Conservation (phyloP, 2,797 vertebrate genomes). For the Esox masquinongy region DNA sequence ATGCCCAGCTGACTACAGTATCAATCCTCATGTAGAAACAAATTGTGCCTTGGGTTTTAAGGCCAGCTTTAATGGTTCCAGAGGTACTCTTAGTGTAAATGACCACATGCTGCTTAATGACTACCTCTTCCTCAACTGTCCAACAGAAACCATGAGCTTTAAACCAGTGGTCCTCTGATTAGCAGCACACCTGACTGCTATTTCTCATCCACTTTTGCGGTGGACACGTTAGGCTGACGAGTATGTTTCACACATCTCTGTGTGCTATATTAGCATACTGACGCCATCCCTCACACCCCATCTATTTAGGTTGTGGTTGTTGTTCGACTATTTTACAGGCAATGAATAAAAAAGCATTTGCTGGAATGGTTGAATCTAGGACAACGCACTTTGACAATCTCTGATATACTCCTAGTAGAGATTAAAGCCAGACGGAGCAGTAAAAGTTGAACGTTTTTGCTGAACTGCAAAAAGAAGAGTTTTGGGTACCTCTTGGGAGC, state of each 20-base stretch:
- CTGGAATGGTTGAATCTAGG: slow-evolving; percentile 4
- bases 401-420: slow-evolving; percentile 33
- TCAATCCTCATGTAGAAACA: not conserved
- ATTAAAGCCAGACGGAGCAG: slow-evolving; percentile 37
- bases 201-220: too few species aligned
- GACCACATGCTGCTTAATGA: too few species aligned
- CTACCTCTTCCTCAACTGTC: too few species aligned
- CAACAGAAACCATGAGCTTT: too few species aligned
- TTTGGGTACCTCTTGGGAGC: slow-evolving; percentile 40
- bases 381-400: slow-evolving; percentile 32
- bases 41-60: not conserved
- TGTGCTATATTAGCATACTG: not conserved
- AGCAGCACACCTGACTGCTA: too few species aligned
- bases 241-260: too few species aligned
- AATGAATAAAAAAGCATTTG: slow-evolving; percentile 19
- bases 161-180: too few species aligned
- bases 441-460: slow-evolving; percentile 53
- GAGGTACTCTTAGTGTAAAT: not conserved
- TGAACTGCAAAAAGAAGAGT: slow-evolving; percentile 50
- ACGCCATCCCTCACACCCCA: not conserved
- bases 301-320: not conserved
- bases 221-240: too few species aligned
- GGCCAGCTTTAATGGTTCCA: not conserved
- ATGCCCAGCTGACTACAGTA: not conserved
- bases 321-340: slow-evolving; percentile 20